Conservation (phyloP, 37 sponge, comb jelly and placozoan species). For the Haliclona indistincta region DNA sequence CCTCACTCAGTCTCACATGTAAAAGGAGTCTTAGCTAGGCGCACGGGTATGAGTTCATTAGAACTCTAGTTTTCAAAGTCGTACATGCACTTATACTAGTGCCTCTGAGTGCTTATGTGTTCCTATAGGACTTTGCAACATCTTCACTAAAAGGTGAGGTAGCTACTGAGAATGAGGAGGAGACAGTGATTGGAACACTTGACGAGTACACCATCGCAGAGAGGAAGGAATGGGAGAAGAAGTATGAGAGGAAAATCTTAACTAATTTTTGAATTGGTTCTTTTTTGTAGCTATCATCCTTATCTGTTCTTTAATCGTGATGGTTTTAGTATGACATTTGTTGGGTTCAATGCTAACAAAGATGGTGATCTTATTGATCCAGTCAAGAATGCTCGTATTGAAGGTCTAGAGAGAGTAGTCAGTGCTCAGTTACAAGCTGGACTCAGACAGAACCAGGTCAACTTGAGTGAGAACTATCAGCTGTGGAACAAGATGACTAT, state of each 20-base stretch:
- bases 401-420: background rate
- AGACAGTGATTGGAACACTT: background rate
- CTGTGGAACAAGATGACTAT: conserved; percentile 28
- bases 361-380: conserved; percentile 41
- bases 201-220: conserved; percentile 28
- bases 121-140: conserved; percentile 35
- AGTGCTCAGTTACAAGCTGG: conserved; percentile 35
- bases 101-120: background rate
- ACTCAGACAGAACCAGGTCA: conserved; percentile 26
- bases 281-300: conserved; percentile 71
- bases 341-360: conserved; percentile 57
- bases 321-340: conserved; percentile 64
- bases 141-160: conserved; percentile 43
- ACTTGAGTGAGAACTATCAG: conserved; percentile 61
- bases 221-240: conserved; percentile 34
- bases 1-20: background rate
- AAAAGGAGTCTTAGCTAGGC: no score
- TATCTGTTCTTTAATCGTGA: conserved; percentile 93
- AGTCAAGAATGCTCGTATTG: background rate
- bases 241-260: conserved; percentile 14
- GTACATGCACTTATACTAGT: background rate
- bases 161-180: background rate
- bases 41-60: no score
- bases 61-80: no score
- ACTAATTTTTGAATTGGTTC: background rate